Conservation (phyloP, 2,113 vertebrate species). For the Xenopus laevis region DNA sequence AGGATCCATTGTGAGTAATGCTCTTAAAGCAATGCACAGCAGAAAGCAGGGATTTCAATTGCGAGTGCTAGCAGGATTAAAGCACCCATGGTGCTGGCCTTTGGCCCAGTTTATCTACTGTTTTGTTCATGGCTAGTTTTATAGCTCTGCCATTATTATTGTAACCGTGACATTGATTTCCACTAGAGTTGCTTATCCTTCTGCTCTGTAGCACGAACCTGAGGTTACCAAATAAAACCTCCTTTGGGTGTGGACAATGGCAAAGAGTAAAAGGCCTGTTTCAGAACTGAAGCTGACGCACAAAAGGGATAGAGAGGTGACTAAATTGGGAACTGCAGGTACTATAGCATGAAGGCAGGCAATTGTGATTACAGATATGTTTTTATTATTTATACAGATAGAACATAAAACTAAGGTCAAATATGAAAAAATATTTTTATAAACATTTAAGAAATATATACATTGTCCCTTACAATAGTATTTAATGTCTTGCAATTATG, state of each 20-base stretch:
- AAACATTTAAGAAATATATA: too few relatives aligned
- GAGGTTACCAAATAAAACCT: not conserved
- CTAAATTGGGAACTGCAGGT: too few relatives aligned
- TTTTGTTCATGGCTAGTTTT: constrained; percentile 32
- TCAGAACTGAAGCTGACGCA: too few relatives aligned
- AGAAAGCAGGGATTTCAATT: not conserved
- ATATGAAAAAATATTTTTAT: too few relatives aligned
- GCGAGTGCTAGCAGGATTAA: not conserved
- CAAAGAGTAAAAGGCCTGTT: not conserved
- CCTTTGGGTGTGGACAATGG: not conserved
- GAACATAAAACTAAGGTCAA: too few relatives aligned
- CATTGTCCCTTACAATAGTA: too few relatives aligned
- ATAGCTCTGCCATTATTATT: constrained; percentile 23
- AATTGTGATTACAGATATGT: too few relatives aligned
- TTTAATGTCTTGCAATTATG: too few relatives aligned
- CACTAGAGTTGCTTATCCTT: not conserved
- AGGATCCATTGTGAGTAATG: constrained; percentile 21
- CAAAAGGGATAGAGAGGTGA: not conserved
- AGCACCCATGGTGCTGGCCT: constrained; percentile 3
- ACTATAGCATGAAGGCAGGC: too few relatives aligned
- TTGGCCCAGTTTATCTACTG: constrained; percentile 13
- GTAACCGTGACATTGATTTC: constrained; percentile 46
- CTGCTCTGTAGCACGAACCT: constrained; percentile 12
- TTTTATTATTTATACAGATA: too few relatives aligned
- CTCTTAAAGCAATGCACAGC: not conserved